Evolutionary conservation across 2,888 invertebrate species (phyloP).

Genomic region (Bhutanitis thaidina): DNA sequence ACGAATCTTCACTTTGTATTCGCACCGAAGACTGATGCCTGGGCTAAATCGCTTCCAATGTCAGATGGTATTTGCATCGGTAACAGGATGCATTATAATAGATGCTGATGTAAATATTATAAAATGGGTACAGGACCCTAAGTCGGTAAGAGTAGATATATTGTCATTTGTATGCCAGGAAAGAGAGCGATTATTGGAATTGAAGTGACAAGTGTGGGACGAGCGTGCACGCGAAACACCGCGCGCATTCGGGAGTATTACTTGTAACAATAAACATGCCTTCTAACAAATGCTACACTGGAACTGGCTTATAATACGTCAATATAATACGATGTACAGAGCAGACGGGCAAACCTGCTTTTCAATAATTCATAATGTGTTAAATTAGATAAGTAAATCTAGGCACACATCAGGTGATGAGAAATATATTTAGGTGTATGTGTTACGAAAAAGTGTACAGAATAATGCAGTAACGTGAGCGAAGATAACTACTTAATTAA

Average conservation of each 20-base stretch:
- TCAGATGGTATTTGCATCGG: too few species aligned
- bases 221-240: not conserved
- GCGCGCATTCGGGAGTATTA: conserved; percentile 11
- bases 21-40: too few species aligned
- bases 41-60: too few species aligned
- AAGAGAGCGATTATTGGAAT: conserved; percentile 12
- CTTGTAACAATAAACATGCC: conserved; percentile 16
- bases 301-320: conserved; percentile 8
- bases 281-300: conserved; percentile 15
- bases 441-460: too few species aligned
- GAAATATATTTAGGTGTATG: not conserved
- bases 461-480: too few species aligned
- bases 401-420: not conserved
- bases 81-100: too few species aligned
- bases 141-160: not conserved
- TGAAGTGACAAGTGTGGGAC: conserved; percentile 19
- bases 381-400: not conserved
- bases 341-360: not conserved
- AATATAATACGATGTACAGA: not conserved
- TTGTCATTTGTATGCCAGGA: conserved; percentile 11
- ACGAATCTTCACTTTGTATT: too few species aligned
- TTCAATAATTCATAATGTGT: too few species aligned
- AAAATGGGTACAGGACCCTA: too few species aligned
- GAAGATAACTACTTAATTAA: too few species aligned
- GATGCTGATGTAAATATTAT: too few species aligned